phyloP scores from a whole-genome alignment of 2,888 invertebrate species.

The Neria commutata region DNA sequence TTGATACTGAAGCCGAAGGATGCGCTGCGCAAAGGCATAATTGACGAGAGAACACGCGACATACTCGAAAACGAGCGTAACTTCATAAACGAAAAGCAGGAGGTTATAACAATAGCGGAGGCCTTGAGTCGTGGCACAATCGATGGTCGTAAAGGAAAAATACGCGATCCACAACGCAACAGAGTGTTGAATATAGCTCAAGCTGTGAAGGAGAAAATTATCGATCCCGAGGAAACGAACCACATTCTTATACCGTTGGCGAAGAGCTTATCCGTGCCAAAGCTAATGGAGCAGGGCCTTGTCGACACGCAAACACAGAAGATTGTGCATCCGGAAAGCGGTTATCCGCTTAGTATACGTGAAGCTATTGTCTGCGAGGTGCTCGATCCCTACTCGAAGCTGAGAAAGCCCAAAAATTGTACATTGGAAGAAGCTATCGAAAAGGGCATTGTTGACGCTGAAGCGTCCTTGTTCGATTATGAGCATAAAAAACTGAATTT shows the following conservation, averaged over 20 bases:
- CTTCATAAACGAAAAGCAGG: constrained; percentile 67
- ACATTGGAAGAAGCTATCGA: constrained; percentile 80
- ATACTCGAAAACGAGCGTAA: constrained; percentile 70
- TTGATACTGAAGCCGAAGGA: constrained; percentile 76
- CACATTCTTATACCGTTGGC: constrained; percentile 80
- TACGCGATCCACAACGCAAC: constrained; percentile 83
- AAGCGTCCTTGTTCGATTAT: constrained; percentile 71
- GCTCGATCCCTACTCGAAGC: constrained; percentile 78
- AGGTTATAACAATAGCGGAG: constrained; percentile 73
- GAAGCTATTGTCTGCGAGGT: constrained; percentile 90
- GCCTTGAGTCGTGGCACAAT: constrained; percentile 75
- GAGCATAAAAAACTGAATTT: constrained; percentile 69
- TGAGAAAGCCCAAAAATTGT: constrained; percentile 71
- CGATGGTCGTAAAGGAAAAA: constrained; percentile 76
- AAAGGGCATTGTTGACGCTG: constrained; percentile 73
- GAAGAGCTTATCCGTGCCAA: constrained; percentile 80
- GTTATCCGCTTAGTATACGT: constrained; percentile 75
- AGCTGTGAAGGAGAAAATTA: constrained; percentile 81
- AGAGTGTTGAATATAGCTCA: constrained; percentile 80
- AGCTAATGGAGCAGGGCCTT: constrained; percentile 84
- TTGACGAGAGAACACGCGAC: constrained; percentile 77
- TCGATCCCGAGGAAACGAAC: constrained; percentile 78
- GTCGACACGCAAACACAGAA: constrained; percentile 75
- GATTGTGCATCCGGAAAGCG: constrained; percentile 88
- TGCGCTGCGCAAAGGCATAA: constrained; percentile 78